Percentiles rank a stretch among this genome's conserved stretches.
Evolutionary conservation across 2,888 invertebrate species (phyloP).

Genomic region (Baronia brevicornis): DNA sequence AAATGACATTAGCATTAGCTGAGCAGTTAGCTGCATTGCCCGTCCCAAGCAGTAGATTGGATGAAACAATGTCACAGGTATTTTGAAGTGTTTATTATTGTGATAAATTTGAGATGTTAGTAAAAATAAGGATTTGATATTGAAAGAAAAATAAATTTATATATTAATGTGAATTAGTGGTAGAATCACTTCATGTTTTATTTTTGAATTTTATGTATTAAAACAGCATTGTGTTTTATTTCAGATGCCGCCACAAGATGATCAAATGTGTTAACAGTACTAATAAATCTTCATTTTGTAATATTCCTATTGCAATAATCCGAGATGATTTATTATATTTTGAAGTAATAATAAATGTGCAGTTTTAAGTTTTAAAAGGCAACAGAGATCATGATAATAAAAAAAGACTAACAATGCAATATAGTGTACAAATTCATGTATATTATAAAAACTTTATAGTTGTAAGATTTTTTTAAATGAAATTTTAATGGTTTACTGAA

Average conservation of each 20-base stretch:
- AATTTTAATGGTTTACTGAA: no score
- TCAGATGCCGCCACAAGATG: conserved; percentile 67
- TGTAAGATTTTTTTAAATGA: no score
- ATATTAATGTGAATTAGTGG: no score
- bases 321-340: no score
- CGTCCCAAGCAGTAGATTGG: conserved; percentile 58
- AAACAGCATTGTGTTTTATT: conserved; percentile 28
- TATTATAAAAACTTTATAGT: no score
- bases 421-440: conserved; percentile 55
- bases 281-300: conserved; percentile 5
- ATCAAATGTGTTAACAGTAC: conserved; percentile 64
- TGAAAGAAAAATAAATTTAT: no score
- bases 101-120: no score
- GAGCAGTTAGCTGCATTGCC: conserved; percentile 80
- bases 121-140: no score
- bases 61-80: conserved; percentile 49
- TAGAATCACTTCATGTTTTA: no score
- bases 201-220: conserved; percentile 2
- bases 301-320: no score
- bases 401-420: conserved; percentile 23
- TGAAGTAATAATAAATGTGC: conserved; percentile 14
- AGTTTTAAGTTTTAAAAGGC: no score
- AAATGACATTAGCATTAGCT: conserved; percentile 86
- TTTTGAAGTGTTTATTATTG: conserved; percentile 8
- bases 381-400: conserved; percentile 9